Conservation (phyloP, 2,888 invertebrate species). For the Dioctria rufipes region DNA sequence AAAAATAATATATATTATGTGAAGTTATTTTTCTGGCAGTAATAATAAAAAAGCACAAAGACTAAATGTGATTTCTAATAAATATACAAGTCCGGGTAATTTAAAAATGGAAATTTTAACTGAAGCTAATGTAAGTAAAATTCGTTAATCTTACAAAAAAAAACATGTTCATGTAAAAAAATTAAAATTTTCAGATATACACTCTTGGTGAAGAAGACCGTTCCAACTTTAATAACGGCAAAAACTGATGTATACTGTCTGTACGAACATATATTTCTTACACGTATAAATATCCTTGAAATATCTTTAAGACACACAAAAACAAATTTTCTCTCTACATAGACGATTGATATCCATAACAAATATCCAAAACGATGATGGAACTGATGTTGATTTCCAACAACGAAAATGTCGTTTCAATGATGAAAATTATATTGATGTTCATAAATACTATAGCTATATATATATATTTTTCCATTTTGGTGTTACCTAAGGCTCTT, state of each 20-base stretch:
- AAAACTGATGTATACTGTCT: slow-evolving; percentile 76
- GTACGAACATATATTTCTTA: slow-evolving; percentile 75
- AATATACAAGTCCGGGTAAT: slow-evolving; percentile 76
- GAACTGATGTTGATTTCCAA: slow-evolving; percentile 75
- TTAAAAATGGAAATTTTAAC: slow-evolving; percentile 73
- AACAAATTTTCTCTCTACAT: neutral
- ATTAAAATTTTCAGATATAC: slow-evolving; percentile 73
- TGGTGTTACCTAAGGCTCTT: too few species aligned
- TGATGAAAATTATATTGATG: slow-evolving; percentile 76
- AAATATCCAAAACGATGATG: slow-evolving; percentile 80
- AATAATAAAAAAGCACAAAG: slow-evolving; percentile 72
- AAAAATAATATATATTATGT: neutral
- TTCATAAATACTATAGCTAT: slow-evolving; percentile 81
- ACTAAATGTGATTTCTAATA: slow-evolving; percentile 77
- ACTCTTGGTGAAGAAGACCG: slow-evolving; percentile 78
- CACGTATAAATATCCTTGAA: slow-evolving; percentile 67
- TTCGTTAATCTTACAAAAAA: neutral
- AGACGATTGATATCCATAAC: slow-evolving; percentile 74
- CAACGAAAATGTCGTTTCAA: slow-evolving; percentile 82
- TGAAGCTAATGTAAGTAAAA: slow-evolving; percentile 73
- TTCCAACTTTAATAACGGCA: slow-evolving; percentile 79
- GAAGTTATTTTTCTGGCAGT: slow-evolving; percentile 51
- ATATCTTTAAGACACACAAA: too few species aligned
- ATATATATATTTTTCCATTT: too few species aligned
- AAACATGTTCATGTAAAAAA: neutral